phyloP scores from a whole-genome alignment of 2,113 vertebrate species.

The Puma concolor region DNA sequence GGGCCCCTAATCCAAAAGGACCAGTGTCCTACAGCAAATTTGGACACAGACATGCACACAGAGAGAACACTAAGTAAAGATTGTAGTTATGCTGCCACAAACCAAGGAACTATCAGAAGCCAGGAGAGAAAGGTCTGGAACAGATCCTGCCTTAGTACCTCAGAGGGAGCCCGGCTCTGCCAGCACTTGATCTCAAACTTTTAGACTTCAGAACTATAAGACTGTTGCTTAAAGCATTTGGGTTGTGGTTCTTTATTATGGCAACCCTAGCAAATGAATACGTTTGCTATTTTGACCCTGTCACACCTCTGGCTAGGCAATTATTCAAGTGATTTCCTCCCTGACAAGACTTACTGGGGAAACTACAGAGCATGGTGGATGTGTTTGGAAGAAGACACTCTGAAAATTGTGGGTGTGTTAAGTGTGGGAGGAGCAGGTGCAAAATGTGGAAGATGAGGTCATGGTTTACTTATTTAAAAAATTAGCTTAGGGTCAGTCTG shows the following conservation, averaged over 20 bases:
- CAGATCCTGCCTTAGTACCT: too few relatives aligned
- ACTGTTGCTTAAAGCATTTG: not conserved
- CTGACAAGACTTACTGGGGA: not conserved
- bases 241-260: not conserved
- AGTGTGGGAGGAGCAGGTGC: slow-evolving; percentile 56
- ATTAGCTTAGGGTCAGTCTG: not conserved
- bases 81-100: not conserved
- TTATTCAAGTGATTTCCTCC: not conserved
- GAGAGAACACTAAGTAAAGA: not conserved
- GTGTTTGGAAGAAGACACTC: not conserved
- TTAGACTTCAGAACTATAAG: not conserved
- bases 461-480: slow-evolving; percentile 59
- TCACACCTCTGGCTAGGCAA: not conserved
- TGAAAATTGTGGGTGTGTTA: not conserved
- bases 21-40: not conserved
- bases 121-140: not conserved
- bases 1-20: not conserved
- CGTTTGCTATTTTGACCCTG: not conserved
- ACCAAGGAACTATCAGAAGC: not conserved
- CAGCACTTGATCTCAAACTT: not conserved
- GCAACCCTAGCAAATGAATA: not conserved
- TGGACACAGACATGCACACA: not conserved
- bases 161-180: not conserved
- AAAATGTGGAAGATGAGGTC: slow-evolving; percentile 35
- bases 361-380: not conserved